These are phyloP conservation scores for Schizopygopsis malacanthus DNA, from an alignment of 2,797 vertebrate species.

Conservation along the genomic window DNA sequence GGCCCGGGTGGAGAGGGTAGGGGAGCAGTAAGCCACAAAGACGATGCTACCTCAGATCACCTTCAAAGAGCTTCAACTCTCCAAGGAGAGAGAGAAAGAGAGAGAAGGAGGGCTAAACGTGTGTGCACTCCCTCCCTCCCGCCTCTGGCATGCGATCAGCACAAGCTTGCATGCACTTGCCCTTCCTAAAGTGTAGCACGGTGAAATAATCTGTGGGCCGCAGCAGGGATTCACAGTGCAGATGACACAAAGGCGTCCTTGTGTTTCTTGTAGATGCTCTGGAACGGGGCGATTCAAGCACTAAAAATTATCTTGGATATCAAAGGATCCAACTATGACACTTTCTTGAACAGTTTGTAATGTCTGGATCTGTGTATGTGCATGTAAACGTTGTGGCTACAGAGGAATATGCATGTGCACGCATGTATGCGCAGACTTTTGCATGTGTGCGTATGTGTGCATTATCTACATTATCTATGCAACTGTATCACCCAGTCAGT, in stretches of 20 bases:
- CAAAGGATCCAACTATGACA: neutral
- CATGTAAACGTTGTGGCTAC: neutral
- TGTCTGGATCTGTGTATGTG: neutral
- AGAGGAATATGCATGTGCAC: neutral
- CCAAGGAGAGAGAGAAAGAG: conserved; percentile 65
- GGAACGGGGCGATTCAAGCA: conserved; percentile 13
- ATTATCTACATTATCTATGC: neutral
- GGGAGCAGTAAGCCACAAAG: conserved; percentile 54
- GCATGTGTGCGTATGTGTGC: no score
- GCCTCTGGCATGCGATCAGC: conserved; percentile 46
- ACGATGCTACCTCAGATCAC: conserved; percentile 78
- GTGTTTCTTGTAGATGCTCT: conserved; percentile 71
- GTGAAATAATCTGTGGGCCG: conserved; percentile 75
- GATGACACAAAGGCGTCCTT: conserved; percentile 73
- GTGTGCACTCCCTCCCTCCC: conserved; percentile 50
- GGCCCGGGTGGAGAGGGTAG: conserved; percentile 56
- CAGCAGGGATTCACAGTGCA: conserved; percentile 75
- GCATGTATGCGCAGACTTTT: conserved; percentile 15
- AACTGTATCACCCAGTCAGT: neutral
- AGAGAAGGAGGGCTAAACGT: conserved; percentile 39
- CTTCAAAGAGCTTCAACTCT: conserved; percentile 80
- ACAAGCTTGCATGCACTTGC: conserved; percentile 77
- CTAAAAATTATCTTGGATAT: conserved; percentile 23
- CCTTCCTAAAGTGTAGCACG: conserved; percentile 73
- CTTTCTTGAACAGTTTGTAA: neutral